phyloP scores from a whole-genome alignment of 2,797 vertebrate species.

The Chiroxiphia lanceolata region DNA sequence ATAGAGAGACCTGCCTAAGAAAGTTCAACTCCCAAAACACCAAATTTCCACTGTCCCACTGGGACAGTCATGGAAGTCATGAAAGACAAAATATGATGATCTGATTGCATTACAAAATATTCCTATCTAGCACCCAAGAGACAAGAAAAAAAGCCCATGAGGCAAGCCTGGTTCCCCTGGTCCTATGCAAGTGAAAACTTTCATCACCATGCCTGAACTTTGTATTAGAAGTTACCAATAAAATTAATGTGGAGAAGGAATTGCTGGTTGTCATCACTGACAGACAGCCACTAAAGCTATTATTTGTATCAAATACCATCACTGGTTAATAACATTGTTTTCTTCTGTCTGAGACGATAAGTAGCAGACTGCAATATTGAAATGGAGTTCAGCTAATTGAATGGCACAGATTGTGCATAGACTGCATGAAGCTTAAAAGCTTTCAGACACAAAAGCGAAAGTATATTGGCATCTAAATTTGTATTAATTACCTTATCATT shows the following conservation, averaged over 20 bases:
- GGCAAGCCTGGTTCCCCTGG: neutral
- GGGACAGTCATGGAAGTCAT: neutral
- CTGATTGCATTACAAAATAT: neutral
- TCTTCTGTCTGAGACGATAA: neutral
- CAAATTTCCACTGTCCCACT: neutral
- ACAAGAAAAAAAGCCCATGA: neutral
- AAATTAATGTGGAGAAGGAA: neutral
- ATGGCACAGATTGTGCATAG: neutral
- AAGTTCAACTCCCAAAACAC: neutral
- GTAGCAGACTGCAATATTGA: constrained; percentile 18
- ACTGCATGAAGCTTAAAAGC: neutral
- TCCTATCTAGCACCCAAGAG: neutral
- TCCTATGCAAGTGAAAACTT: neutral
- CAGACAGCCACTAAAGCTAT: neutral
- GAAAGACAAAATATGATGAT: neutral
- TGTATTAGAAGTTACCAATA: neutral
- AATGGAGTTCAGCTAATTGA: constrained; percentile 2
- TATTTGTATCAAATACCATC: neutral
- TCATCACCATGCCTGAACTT: neutral
- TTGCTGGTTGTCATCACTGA: neutral
- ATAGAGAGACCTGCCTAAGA: neutral
- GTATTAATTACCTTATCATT: constrained; percentile 31
- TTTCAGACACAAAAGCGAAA: constrained; percentile 6
- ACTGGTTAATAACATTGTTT: neutral
- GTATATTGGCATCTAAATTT: constrained; percentile 10